Conservation (phyloP, 1,140 invertebrate genomes). For the Rhysida immarginata region DNA sequence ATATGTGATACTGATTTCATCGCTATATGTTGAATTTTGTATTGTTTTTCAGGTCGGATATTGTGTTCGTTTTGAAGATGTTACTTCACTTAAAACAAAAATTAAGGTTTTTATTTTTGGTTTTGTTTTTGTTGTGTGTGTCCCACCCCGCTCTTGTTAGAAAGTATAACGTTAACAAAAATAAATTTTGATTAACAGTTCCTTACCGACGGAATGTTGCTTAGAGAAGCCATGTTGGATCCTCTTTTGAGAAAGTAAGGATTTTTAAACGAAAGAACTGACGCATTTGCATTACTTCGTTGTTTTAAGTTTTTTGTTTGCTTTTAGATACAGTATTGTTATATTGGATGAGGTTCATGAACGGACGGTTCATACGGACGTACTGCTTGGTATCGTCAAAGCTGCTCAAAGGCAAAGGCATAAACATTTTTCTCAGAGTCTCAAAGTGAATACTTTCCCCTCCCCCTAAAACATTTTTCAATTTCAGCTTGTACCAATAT, state of each 20-base stretch:
- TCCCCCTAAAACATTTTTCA: too few relatives aligned
- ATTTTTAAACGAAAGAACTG: slow-evolving; percentile 2
- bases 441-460: too few relatives aligned
- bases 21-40: too few relatives aligned
- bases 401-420: slow-evolving; percentile 53
- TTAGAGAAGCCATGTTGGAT: slow-evolving; percentile 65
- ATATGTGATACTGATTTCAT: too few relatives aligned
- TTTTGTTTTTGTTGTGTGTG: too few relatives aligned
- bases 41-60: slow-evolving; percentile 52
- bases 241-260: slow-evolving; percentile 28
- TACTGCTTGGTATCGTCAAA: slow-evolving; percentile 72
- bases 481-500: too few relatives aligned
- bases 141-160: too few relatives aligned
- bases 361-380: slow-evolving; percentile 85
- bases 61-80: slow-evolving; percentile 82
- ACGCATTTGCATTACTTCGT: not conserved
- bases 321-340: slow-evolving; percentile 63
- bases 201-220: slow-evolving; percentile 87
- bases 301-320: slow-evolving; percentile 27
- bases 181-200: too few relatives aligned
- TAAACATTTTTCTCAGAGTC: slow-evolving; percentile 24
- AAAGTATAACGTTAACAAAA: too few relatives aligned
- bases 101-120: too few relatives aligned
- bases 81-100: slow-evolving; percentile 53
- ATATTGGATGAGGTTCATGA: slow-evolving; percentile 97